Base-by-base conservation (phyloP, 2,797 vertebrate species). In the Intellagama lesueurii region DNA sequence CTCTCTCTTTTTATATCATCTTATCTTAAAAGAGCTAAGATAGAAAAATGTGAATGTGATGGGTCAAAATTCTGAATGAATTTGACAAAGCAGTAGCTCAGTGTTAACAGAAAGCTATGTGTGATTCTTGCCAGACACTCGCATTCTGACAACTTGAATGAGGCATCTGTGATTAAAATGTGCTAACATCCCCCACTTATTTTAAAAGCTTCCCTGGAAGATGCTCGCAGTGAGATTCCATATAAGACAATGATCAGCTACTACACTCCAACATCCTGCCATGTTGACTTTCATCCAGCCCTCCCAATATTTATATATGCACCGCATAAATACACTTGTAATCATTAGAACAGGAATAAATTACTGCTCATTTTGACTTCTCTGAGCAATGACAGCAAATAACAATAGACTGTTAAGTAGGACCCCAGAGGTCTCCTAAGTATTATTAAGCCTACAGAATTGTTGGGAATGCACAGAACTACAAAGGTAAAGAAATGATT, bases 401-500 rank as follows among this genome's bases (percentile, higher is more conserved):
- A 96, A 90, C 78, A 94, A 88, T 47, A 92, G 90, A 90, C 86
- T 88, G 24, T 81, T 92, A 92, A 93, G 86, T 60, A 94, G 89
- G 86, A 93, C 91, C 82, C 88, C 90, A 93, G 91, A 86, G 95
- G 91, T 93, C 92, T 93, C 79, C 76, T 70, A 91, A 93, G 89
- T 93, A 92, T 91, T 93, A 93, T 92, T 93, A 95, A 93, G 92
- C 80, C 93, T 92, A 85, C 92, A 93, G 93, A 93, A 92, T 93
- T 95, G 93, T 90, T 94, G 78, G 86, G 85, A 94, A 91, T 87
- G 92, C 85, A 95, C 30, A 84, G 85, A 93, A 94, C 83, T 94
- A 94, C 89, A 95, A 95, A 95, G 95, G 94, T 87, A 92, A 93
- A 94, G 91, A 92, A 95, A 94, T 93, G 7, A 96, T 95, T 96